Base-by-base conservation (phyloP, 2,113 vertebrate species). In the Oreocharis arfaki region DNA sequence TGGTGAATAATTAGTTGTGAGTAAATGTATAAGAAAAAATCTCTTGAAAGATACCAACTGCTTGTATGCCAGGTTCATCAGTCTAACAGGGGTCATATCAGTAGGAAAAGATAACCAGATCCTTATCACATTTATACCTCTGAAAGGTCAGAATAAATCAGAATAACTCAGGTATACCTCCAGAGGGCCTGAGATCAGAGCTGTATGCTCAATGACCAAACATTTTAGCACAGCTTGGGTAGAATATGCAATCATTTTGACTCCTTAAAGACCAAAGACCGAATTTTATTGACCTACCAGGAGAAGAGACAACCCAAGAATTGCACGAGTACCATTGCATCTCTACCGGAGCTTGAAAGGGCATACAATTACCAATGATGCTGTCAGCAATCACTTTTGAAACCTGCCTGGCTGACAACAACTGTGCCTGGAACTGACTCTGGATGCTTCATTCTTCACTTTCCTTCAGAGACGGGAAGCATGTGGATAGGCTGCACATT, bases 131-230 rank as follows among this genome's bases (percentile, higher is more conserved):
- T 95, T 80, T 91, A 47, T 64, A 84, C 16, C 52, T 37, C 64
- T 90, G 35, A 84, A 96, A 93, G 39, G 39, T 80, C 86, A 50
- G 59, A 89, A 79, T 81, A 95, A 89, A 89, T 89, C 56, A 74
- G 60, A 88, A 81, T 39, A 81, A 69, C 47, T 89, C 37, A 64
- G 26, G 20, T 27, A 53, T 93, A 79, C 37, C 32, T 89, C 75
- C 60, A 93, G 84, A 89, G 79, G 41, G 50, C 47, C 44, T 71
- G 84, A 95, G 55, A 78, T 87, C 63, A 61, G 76, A 87, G 47
- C 57, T 76, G 47, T 61, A 35, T 68, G 44, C 53, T 95, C 52
- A 73, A 39, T 0, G 1, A 69, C 30, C 27, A 87, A 89, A 76
- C 33, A 50, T 57, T 96, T 87, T 57, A 89, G 33, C 63, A n/a